Evolutionary conservation across 2,888 invertebrate genomes (phyloP).

Genomic region (Endomychus coccineus): DNA sequence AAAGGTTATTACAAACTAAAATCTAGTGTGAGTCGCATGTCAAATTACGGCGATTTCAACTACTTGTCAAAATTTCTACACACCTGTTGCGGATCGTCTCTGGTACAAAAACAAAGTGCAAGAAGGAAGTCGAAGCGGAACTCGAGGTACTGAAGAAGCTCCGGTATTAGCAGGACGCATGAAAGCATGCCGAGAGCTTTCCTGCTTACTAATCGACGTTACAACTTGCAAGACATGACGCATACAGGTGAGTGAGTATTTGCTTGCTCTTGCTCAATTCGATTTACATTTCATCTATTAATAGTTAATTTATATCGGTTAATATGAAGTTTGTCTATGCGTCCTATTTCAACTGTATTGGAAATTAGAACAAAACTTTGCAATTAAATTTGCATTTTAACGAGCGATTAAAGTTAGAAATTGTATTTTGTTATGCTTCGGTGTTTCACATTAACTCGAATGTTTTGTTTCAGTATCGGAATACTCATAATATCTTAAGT

Average conservation of each 20-base stretch:
- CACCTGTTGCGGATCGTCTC: constrained; percentile 22
- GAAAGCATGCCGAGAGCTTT: constrained; percentile 56
- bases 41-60: constrained; percentile 16
- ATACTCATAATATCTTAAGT: too few species aligned
- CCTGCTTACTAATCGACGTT: constrained; percentile 55
- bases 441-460: too few species aligned
- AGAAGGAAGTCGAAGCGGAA: too few species aligned
- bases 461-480: too few species aligned
- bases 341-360: neutral
- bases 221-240: constrained; percentile 43
- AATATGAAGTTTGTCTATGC: constrained; percentile 1
- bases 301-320: constrained; percentile 1
- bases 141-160: constrained; percentile 5
- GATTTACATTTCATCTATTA: constrained; percentile 1
- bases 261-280: constrained; percentile 2
- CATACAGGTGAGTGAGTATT: constrained; percentile 37
- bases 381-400: neutral
- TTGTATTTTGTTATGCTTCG: too few species aligned
- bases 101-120: constrained; percentile 9
- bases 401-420: too few species aligned
- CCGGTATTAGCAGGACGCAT: constrained; percentile 3
- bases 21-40: constrained; percentile 22
- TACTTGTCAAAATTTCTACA: constrained; percentile 24
- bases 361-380: constrained; percentile 5
- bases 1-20: constrained; percentile 10